phyloP scores from a whole-genome alignment of 2,113 vertebrate genomes.

The Oostethus manadensis region DNA sequence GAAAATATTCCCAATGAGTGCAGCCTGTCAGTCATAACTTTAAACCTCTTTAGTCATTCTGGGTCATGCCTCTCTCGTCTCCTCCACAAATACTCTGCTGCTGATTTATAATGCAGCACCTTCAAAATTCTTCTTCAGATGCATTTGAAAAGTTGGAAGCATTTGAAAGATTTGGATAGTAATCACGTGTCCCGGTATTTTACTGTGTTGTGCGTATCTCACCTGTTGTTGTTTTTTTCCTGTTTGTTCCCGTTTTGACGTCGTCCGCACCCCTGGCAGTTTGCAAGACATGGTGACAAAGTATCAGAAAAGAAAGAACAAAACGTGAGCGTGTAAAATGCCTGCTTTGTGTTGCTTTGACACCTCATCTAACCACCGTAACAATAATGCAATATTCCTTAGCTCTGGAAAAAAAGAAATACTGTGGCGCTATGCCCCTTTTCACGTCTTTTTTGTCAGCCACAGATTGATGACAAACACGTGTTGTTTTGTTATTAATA shows the following conservation, averaged over 20 bases:
- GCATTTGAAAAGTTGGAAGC: not conserved
- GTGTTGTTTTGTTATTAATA: too few species aligned
- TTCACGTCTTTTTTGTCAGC: too few species aligned
- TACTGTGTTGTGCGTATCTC: constrained; percentile 31
- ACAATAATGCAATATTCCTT: not conserved
- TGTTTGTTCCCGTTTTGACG: constrained; percentile 20
- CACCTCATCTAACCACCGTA: not conserved
- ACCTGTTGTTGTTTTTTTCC: constrained; percentile 27
- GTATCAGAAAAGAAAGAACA: constrained; percentile 98
- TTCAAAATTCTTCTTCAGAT: too few species aligned
- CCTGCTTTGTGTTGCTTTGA: constrained; percentile 2
- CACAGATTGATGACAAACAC: too few species aligned
- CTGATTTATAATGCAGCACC: too few species aligned
- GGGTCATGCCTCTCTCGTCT: constrained; percentile 4
- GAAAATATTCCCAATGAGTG: constrained; percentile 17
- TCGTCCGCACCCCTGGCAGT: constrained; percentile 71
- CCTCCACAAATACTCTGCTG: constrained; percentile 27
- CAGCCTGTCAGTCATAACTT: constrained; percentile 42
- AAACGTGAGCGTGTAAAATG: constrained; percentile 86
- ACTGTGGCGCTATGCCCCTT: too few species aligned
- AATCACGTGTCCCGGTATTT: constrained; percentile 17
- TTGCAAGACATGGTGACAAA: constrained; percentile 99
- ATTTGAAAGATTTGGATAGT: constrained; percentile 2
- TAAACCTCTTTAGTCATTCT: constrained; percentile 19
- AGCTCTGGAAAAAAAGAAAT: not conserved